Percentiles rank a stretch among this genome's conserved stretches.
Evolutionary conservation across 2,113 vertebrate species (phyloP).

Genomic region (Rhineura floridana): DNA sequence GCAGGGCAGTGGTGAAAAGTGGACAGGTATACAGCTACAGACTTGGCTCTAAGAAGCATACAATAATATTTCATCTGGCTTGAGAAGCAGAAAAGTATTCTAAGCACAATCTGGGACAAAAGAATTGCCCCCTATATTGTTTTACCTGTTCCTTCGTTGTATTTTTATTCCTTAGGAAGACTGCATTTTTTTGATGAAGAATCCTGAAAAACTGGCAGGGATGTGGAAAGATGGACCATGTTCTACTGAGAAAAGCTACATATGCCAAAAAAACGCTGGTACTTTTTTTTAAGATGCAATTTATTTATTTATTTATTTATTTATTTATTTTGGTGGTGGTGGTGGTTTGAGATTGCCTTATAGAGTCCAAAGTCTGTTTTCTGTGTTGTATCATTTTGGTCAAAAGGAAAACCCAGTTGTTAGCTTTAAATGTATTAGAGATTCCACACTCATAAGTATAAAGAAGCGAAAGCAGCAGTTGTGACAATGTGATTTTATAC

Average conservation of each 20-base stretch:
- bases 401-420: slow-evolving; percentile 2
- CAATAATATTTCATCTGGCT: neutral
- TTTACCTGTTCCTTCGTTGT: neutral
- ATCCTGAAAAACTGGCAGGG: slow-evolving; percentile 63
- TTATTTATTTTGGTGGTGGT: too few species aligned
- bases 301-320: too few species aligned
- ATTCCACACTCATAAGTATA: too few species aligned
- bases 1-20: neutral
- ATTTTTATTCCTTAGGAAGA: slow-evolving; percentile 65
- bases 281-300: slow-evolving; percentile 52
- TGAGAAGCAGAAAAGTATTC: neutral
- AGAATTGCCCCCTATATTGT: neutral
- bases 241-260: slow-evolving; percentile 73
- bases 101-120: neutral
- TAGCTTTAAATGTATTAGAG: accelerated
- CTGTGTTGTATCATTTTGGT: neutral
- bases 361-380: neutral
- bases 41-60: neutral
- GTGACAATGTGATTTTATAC: neutral
- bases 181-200: slow-evolving; percentile 79
- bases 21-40: neutral
- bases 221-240: slow-evolving; percentile 85
- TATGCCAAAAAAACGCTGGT: slow-evolving; percentile 87
- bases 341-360: slow-evolving; percentile 7
- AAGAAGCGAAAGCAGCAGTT: neutral